phyloP scores from a whole-genome alignment of 2,797 vertebrate species.

The Garrulus glandarius region DNA sequence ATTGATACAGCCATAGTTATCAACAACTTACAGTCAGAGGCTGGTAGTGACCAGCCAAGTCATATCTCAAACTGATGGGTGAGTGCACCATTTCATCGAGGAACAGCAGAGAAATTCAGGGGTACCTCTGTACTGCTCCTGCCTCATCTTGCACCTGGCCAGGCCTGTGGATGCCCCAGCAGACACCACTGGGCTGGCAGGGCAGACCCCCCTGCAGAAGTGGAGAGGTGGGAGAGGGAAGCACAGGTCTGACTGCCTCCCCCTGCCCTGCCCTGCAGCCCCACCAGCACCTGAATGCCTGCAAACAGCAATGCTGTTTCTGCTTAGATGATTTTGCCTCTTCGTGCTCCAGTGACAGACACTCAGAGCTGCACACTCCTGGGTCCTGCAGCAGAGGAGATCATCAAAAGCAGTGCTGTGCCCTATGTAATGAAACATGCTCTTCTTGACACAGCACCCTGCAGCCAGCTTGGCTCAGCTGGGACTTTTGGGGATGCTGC shows the following conservation, averaged over 20 bases:
- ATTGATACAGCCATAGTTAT: neutral
- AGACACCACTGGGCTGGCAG: neutral
- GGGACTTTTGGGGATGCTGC: neutral
- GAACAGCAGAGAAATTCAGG: neutral
- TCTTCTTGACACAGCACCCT: neutral
- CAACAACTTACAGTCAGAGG: neutral
- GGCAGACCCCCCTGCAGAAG: neutral
- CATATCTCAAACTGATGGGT: neutral
- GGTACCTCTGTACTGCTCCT: accelerated
- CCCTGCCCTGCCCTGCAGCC: neutral
- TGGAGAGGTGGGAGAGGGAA: neutral
- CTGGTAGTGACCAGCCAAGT: neutral
- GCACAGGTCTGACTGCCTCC: neutral
- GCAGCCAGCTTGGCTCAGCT: neutral
- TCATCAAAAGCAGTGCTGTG: neutral
- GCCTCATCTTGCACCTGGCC: neutral
- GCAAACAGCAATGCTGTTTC: neutral
- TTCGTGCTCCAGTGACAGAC: neutral
- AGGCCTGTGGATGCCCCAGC: neutral
- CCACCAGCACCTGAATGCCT: accelerated
- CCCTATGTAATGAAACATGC: accelerated
- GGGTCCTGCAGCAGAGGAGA: neutral
- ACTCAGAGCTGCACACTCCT: neutral
- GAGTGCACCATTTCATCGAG: neutral
- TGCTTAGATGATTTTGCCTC: neutral